phyloP scores from a whole-genome alignment of 2,113 vertebrate genomes.

The Callorhinus ursinus region DNA sequence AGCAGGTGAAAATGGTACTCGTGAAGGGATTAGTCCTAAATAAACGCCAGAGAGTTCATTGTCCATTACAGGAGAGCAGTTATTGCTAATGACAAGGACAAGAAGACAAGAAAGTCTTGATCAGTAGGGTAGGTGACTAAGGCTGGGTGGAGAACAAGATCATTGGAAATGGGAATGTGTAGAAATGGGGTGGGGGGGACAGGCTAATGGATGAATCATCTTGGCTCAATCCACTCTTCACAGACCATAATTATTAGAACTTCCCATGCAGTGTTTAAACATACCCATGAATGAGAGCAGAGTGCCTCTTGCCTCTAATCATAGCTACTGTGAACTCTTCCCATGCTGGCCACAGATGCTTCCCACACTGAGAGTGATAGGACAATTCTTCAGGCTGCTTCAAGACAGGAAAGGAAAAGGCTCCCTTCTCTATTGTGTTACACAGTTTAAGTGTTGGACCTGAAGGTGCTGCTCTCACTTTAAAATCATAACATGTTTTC shows the following conservation, averaged over 20 bases:
- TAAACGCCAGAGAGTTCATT: neutral
- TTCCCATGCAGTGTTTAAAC: neutral
- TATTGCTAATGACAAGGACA: neutral
- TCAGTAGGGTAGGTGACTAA: neutral
- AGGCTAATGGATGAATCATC: neutral
- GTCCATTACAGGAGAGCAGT: neutral
- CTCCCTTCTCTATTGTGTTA: neutral
- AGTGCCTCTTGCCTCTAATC: neutral
- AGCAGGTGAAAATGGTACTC: neutral
- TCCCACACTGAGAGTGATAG: neutral
- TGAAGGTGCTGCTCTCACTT: neutral
- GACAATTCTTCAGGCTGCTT: neutral
- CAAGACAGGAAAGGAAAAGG: neutral
- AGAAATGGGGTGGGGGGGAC: neutral
- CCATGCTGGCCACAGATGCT: neutral
- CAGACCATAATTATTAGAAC: neutral
- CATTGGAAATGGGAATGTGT: neutral
- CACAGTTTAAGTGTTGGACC: neutral
- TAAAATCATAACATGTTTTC: neutral
- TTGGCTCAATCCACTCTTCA: neutral
- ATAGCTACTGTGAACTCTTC: neutral
- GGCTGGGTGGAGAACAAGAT: neutral
- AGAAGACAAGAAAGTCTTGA: neutral
- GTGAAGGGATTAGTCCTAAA: neutral
- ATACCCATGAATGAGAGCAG: neutral